Evolutionary conservation across 2,113 vertebrate species (phyloP).

Genomic region (Salvator merianae): DNA sequence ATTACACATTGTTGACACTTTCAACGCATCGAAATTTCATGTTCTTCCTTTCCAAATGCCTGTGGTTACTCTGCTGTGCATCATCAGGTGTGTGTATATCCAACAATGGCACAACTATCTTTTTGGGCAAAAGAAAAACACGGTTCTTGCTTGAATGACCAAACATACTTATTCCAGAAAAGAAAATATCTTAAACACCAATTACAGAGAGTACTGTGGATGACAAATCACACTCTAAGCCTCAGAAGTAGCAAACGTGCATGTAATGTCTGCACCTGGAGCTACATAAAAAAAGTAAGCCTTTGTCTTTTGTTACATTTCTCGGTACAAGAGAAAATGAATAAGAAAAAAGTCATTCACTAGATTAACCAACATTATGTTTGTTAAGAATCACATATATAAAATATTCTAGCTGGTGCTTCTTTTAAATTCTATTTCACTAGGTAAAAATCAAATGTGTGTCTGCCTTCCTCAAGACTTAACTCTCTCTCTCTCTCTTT

Average conservation of each 20-base stretch:
- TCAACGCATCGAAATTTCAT: constrained; percentile 16
- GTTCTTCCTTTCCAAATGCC: neutral
- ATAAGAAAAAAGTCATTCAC: constrained; percentile 14
- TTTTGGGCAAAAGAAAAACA: constrained; percentile 11
- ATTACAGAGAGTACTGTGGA: constrained; percentile 41
- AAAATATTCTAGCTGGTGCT: neutral
- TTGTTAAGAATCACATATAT: constrained; percentile 47
- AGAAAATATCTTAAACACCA: constrained; percentile 48
- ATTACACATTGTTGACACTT: constrained; percentile 9
- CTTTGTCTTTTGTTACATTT: constrained; percentile 38
- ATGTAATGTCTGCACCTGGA: constrained; percentile 25
- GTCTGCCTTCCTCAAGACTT: neutral
- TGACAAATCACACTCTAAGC: constrained; percentile 42
- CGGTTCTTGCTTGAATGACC: constrained; percentile 46
- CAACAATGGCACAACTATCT: constrained; percentile 25
- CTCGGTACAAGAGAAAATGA: neutral
- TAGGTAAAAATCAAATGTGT: neutral
- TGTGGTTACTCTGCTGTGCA: constrained; percentile 36
- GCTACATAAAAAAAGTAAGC: constrained; percentile 32
- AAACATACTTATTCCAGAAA: constrained; percentile 52
- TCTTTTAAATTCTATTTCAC: neutral
- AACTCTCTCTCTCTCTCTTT: neutral
- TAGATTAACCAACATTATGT: constrained; percentile 50
- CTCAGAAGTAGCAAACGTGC: constrained; percentile 31
- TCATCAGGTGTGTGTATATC: constrained; percentile 21